phyloP scores from a whole-genome alignment of 1,140 invertebrate species.

The Bombyx mori region ASM3026992v2 NC_085122.1:2501001-2501500 shows the following conservation, averaged over 20 bases:
- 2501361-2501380: constrained; percentile 76
- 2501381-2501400: constrained; percentile 78
- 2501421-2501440: constrained; percentile 84
- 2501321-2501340: constrained; percentile 78
- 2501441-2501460: constrained; percentile 41
- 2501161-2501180: constrained; percentile 24
- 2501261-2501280: constrained; percentile 80
- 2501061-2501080: no score
- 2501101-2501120: no score
- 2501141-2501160: no score
- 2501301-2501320: constrained; percentile 82
- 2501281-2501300: constrained; percentile 85
- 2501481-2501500: no score
- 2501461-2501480: background rate
- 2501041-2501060: no score
- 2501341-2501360: constrained; percentile 80
- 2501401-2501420: constrained; percentile 79
- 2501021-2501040: no score
- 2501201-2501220: constrained; percentile 69
- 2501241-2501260: constrained; percentile 75
- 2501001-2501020: no score
- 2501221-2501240: constrained; percentile 71
- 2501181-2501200: constrained; percentile 57
- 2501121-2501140: no score
- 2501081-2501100: no score